Evolutionary conservation across 2,797 vertebrate species (phyloP).

Genomic region (Gastrophryne carolinensis): DNA sequence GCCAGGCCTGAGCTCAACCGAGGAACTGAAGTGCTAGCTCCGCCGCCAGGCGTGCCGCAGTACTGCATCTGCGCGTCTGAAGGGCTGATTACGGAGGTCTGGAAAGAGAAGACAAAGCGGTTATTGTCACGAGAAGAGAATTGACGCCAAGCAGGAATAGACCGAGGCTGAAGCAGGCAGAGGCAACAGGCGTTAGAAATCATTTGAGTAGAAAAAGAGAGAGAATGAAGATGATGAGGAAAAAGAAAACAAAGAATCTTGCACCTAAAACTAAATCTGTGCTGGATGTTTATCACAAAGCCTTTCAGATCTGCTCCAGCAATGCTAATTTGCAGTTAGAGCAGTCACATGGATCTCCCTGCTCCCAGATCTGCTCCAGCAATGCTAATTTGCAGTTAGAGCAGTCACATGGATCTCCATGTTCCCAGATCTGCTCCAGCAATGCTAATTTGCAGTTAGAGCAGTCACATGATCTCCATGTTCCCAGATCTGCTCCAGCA

Average conservation of each 20-base stretch:
- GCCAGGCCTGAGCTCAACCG: neutral
- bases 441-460: no score
- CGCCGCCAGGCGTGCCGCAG: constrained; percentile 83
- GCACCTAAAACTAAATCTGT: no score
- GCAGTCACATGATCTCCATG: no score
- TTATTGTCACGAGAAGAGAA: neutral
- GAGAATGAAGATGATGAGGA: neutral
- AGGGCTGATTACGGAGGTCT: constrained; percentile 86
- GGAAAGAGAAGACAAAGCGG: constrained; percentile 62
- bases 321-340: no score
- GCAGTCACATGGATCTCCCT: no score
- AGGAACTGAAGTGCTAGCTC: constrained; percentile 9
- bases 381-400: no score
- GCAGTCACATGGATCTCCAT: no score
- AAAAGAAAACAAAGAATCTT: neutral
- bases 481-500: no score
- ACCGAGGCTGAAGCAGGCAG: constrained; percentile 33
- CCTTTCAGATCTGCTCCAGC: no score
- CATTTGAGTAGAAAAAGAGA: neutral
- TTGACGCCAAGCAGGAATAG: neutral
- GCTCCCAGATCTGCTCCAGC: no score
- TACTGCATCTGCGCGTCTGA: constrained; percentile 80
- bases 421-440: no score
- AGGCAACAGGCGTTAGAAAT: neutral
- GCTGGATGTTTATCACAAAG: no score